Conservation (phyloP, 2,113 vertebrate species). For the Pteropus alecto region DNA sequence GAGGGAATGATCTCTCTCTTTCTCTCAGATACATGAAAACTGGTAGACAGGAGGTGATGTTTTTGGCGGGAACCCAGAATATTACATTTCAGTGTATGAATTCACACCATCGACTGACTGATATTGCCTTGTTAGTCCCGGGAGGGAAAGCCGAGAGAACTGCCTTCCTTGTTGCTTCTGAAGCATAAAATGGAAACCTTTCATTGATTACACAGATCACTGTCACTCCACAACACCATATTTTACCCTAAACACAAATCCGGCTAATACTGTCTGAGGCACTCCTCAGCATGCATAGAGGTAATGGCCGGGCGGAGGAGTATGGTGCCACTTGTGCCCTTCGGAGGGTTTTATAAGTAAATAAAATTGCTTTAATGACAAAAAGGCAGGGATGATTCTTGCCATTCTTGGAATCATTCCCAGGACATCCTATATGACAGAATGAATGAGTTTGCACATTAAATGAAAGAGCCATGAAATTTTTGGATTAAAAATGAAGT, state of each 20-base stretch:
- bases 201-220: conserved; percentile 27
- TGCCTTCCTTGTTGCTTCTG: conserved; percentile 1
- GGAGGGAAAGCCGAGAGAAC: background rate
- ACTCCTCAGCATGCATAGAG: conserved; percentile 22
- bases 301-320: background rate
- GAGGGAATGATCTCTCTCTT: background rate
- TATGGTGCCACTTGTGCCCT: conserved; percentile 14
- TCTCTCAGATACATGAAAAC: background rate
- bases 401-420: conserved; percentile 51
- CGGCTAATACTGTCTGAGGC: conserved; percentile 38
- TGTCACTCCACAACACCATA: background rate
- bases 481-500: conserved; percentile 10
- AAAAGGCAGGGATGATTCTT: background rate
- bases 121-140: background rate
- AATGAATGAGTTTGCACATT: background rate
- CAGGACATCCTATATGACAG: background rate
- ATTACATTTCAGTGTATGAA: background rate
- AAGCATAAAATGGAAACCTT: background rate
- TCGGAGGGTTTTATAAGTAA: conserved; percentile 63
- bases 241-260: conserved; percentile 28
- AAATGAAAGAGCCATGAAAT: background rate
- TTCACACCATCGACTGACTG: background rate
- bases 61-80: background rate
- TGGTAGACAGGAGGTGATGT: too few relatives aligned
- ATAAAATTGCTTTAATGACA: conserved; percentile 50